Percentiles rank a stretch among this genome's conserved stretches.
phyloP scores from a whole-genome alignment of 2,113 vertebrate species.

The Stercorarius parasiticus region DNA sequence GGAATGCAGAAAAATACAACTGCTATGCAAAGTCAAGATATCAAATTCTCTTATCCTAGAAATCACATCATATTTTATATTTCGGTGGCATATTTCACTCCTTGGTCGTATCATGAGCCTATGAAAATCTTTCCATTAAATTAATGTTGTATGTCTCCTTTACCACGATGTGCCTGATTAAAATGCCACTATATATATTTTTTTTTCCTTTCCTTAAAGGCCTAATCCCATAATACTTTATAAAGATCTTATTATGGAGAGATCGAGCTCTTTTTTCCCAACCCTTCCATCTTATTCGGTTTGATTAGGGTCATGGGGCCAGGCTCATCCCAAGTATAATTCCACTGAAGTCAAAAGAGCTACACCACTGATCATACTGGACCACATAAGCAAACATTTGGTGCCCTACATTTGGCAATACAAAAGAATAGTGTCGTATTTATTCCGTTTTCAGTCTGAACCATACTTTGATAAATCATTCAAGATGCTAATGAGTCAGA shows the following conservation, averaged over 20 bases:
- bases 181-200: neutral
- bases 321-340: slow-evolving; percentile 49
- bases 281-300: slow-evolving; percentile 41
- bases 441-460: neutral
- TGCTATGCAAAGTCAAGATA: neutral
- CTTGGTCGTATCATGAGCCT: neutral
- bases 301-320: slow-evolving; percentile 58
- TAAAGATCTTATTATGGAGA: slow-evolving; percentile 50
- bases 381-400: slow-evolving; percentile 37
- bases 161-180: slow-evolving; percentile 15
- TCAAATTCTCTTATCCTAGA: neutral
- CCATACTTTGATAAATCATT: neutral
- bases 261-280: slow-evolving; percentile 29
- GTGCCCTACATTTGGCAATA: slow-evolving; percentile 53
- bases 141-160: neutral
- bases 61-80: neutral
- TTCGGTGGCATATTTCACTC: neutral
- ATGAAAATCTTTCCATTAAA: slow-evolving; percentile 18
- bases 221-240: slow-evolving; percentile 59
- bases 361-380: neutral
- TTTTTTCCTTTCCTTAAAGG: neutral
- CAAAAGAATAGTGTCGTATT: slow-evolving; percentile 23
- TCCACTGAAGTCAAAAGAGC: slow-evolving; percentile 20
- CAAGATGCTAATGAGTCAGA: neutral
- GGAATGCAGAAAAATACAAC: neutral